These are phyloP conservation scores for Hydrochoerus hydrochaeris DNA, from an alignment of 2,113 vertebrate genomes.

Conservation along the genomic window DNA sequence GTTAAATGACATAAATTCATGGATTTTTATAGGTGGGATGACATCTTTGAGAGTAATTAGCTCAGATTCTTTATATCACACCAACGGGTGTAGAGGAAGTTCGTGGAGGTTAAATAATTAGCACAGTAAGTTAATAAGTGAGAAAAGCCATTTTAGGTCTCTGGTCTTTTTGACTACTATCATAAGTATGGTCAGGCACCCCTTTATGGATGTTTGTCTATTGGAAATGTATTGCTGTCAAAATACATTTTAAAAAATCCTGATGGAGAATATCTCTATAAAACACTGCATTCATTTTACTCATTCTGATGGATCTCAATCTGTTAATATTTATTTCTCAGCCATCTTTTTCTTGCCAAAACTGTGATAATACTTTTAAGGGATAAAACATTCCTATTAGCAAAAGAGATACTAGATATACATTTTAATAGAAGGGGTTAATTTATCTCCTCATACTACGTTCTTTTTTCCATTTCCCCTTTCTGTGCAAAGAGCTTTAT, in stretches of 20 bases:
- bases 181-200: not conserved
- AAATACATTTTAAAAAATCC: conserved; percentile 2
- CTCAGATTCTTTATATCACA: not conserved
- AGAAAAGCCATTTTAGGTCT: not conserved
- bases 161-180: not conserved
- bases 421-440: not conserved
- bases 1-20: not conserved
- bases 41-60: not conserved
- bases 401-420: not conserved
- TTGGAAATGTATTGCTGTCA: not conserved
- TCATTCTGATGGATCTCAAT: not conserved
- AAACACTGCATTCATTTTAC: not conserved
- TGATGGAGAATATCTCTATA: not conserved
- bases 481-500: conserved; percentile 1
- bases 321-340: conserved; percentile 10
- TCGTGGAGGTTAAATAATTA: not conserved
- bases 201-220: not conserved
- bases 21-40: not conserved
- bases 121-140: not conserved
- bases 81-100: not conserved
- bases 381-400: not conserved
- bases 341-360: not conserved
- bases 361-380: not conserved
- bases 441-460: not conserved
- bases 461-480: conserved; percentile 50